Evolutionary conservation across 2,888 invertebrate species (phyloP).

Genomic region (Tipula lateralis): DNA sequence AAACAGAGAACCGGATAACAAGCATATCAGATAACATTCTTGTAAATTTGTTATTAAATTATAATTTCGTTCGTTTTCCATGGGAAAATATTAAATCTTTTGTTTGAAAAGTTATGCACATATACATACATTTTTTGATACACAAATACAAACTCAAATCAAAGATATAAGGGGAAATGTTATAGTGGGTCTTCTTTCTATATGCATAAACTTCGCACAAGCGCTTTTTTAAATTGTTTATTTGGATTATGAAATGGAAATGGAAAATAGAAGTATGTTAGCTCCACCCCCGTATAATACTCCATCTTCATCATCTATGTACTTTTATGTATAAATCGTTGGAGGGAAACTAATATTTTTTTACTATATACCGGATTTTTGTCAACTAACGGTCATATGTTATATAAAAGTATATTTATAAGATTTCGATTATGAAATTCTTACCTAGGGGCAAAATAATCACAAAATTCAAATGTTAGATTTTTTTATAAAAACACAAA

Average conservation of each 20-base stretch:
- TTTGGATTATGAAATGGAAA: background rate
- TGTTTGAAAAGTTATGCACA: background rate
- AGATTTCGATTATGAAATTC: background rate
- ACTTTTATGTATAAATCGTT: background rate
- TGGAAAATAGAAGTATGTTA: background rate
- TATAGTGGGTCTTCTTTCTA: background rate
- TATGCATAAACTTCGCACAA: background rate
- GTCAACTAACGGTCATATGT: slow-evolving; percentile 8
- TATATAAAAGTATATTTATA: background rate
- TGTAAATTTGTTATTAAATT: slow-evolving; percentile 11
- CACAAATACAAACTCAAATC: background rate
- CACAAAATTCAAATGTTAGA: background rate
- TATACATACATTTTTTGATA: background rate
- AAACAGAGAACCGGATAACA: background rate
- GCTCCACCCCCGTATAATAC: background rate
- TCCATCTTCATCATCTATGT: background rate
- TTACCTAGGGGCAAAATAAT: slow-evolving; percentile 11
- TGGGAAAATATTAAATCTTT: slow-evolving; percentile 24
- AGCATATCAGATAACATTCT: slow-evolving; percentile 24
- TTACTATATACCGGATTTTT: background rate
- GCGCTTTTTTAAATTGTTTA: background rate
- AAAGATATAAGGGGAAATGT: background rate
- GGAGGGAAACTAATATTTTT: background rate
- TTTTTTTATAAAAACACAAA: background rate
- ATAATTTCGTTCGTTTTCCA: background rate